A percentile compares a stretch with the other conserved stretches of the same genome.
Conservation (phyloP, 2,888 invertebrate genomes). For the Holacanthella duospinosa region DNA sequence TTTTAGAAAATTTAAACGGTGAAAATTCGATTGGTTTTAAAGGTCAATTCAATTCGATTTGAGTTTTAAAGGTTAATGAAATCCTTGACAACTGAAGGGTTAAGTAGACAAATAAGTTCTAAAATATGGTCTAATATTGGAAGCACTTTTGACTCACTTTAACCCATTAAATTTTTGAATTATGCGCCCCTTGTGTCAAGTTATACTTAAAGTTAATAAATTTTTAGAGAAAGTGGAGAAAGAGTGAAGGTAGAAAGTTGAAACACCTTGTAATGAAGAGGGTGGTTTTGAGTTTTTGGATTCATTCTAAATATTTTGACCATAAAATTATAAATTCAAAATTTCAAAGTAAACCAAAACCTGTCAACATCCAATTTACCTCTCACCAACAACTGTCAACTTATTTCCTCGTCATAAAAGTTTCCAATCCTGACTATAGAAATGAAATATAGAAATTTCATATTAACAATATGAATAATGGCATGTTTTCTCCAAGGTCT, state of each 20-base stretch:
- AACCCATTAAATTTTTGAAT: background rate
- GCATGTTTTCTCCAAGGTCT: background rate
- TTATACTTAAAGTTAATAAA: background rate
- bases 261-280: background rate
- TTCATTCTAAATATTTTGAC: background rate
- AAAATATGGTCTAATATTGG: too few species aligned
- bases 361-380: background rate
- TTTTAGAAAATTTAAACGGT: too few species aligned
- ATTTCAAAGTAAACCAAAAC: background rate
- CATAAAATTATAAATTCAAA: background rate
- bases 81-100: too few species aligned
- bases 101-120: too few species aligned
- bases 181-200: background rate
- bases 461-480: constrained; percentile 3
- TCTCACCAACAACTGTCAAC: too few species aligned
- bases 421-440: background rate
- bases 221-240: too few species aligned
- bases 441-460: background rate
- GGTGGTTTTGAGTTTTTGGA: background rate
- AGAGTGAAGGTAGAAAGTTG: background rate
- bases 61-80: too few species aligned
- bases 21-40: too few species aligned
- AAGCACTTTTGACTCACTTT: too few species aligned
- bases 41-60: too few species aligned
- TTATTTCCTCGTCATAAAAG: background rate